Evolutionary conservation across 64 coral and sea anemone species (phyloP).

Genomic region (Cladopsammia gracilis): DNA sequence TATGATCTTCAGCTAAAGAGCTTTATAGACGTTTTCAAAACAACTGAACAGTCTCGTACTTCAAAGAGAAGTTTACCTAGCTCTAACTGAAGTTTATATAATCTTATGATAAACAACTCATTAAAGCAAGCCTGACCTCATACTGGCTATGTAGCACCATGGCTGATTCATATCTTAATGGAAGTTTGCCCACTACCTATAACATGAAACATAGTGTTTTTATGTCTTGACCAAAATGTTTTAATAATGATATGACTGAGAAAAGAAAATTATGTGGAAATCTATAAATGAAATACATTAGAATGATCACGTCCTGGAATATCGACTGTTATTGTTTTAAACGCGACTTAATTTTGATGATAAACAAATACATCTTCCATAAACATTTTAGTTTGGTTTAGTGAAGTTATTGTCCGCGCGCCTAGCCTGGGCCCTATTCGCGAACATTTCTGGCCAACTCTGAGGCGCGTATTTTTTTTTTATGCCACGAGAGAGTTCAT

Average conservation of each 20-base stretch:
- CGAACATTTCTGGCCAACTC: too few relatives aligned
- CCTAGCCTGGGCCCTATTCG: too few relatives aligned
- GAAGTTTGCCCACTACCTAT: not conserved
- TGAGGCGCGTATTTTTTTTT: too few relatives aligned
- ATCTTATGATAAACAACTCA: conserved; percentile 33
- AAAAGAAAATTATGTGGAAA: too few relatives aligned
- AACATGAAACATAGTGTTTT: too few relatives aligned
- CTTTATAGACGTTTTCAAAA: conserved; percentile 4
- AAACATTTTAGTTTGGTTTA: too few relatives aligned
- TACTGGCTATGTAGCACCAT: not conserved
- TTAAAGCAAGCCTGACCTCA: not conserved
- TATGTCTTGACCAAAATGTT: too few relatives aligned
- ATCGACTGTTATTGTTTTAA: not conserved
- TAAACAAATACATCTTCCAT: conserved; percentile 33
- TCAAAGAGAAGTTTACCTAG: not conserved
- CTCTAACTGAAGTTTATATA: conserved; percentile 27
- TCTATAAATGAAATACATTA: too few relatives aligned
- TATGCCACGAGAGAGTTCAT: too few relatives aligned
- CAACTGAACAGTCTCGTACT: not conserved
- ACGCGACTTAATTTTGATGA: not conserved
- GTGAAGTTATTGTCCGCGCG: too few relatives aligned
- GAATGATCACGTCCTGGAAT: too few relatives aligned
- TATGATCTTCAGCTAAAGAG: not conserved
- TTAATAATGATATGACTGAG: too few relatives aligned
- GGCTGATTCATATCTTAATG: conserved; percentile 29